Percentiles rank a stretch among this genome's conserved stretches.
Evolutionary conservation across 2,888 invertebrate species (phyloP).

Genomic region (Hymenopus coronatus): DNA sequence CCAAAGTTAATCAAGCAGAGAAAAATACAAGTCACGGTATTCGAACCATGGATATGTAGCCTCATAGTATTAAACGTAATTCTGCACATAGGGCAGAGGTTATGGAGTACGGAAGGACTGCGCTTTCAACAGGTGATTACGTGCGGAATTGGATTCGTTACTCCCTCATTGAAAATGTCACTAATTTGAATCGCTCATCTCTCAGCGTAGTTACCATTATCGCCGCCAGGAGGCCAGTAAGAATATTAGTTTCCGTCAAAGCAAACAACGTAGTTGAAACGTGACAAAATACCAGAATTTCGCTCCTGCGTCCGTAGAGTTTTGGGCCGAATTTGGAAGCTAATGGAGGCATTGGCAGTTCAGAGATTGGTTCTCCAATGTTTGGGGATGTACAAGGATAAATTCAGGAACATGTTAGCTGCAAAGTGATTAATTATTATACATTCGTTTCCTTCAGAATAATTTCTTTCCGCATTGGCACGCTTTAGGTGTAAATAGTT

Average conservation of each 20-base stretch:
- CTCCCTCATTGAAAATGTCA: not conserved
- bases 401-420: no score
- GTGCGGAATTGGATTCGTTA: not conserved
- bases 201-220: not conserved
- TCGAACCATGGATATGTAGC: not conserved
- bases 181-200: not conserved
- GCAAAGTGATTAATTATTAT: no score
- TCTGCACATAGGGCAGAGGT: not conserved
- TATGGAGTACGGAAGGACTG: not conserved
- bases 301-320: not conserved
- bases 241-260: not conserved
- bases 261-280: not conserved
- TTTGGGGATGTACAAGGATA: no score
- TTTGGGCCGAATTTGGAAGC: not conserved
- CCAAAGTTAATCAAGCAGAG: not conserved
- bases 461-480: no score
- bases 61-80: not conserved
- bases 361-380: not conserved
- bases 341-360: not conserved
- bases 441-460: no score
- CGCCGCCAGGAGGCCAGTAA: not conserved
- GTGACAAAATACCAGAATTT: not conserved
- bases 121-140: not conserved
- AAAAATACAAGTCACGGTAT: not conserved
- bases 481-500: no score